Evolutionary conservation across 2,797 vertebrate genomes (phyloP).

Genomic region (Coranthus polyacanthus): DNA sequence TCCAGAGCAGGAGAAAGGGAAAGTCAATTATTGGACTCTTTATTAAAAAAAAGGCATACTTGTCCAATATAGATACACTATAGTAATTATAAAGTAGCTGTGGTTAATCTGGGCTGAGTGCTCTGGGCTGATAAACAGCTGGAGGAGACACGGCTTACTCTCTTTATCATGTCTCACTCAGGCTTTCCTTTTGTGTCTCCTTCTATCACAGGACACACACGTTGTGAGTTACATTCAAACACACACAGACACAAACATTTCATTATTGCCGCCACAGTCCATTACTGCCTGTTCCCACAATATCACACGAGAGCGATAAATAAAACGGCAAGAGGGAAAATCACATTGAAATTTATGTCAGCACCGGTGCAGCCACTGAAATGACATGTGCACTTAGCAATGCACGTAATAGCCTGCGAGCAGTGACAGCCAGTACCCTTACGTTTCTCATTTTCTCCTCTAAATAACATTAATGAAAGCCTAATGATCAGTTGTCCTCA

Average conservation of each 20-base stretch:
- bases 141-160: slow-evolving; percentile 12
- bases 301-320: slow-evolving; percentile 26
- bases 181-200: slow-evolving; percentile 21
- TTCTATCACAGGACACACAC: slow-evolving; percentile 8
- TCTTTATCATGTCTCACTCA: slow-evolving; percentile 44
- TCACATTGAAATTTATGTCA: slow-evolving; percentile 1
- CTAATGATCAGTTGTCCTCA: background rate
- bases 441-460: background rate
- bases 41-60: slow-evolving; percentile 44
- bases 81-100: slow-evolving; percentile 62
- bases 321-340: slow-evolving; percentile 5
- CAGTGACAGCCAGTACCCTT: background rate
- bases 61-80: slow-evolving; percentile 58
- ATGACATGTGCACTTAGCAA: slow-evolving; percentile 3
- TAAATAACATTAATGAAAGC: background rate
- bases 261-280: slow-evolving; percentile 16
- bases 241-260: slow-evolving; percentile 3
- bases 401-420: background rate
- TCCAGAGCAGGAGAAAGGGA: slow-evolving; percentile 6
- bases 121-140: slow-evolving; percentile 61
- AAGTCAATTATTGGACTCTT: slow-evolving; percentile 55
- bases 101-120: slow-evolving; percentile 62
- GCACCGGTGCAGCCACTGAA: slow-evolving; percentile 13
- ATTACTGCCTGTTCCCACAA: slow-evolving; percentile 22
- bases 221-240: background rate